Evolutionary conservation across 2,888 invertebrate species (phyloP).

Genomic region (Tuberolachnus salignus): DNA sequence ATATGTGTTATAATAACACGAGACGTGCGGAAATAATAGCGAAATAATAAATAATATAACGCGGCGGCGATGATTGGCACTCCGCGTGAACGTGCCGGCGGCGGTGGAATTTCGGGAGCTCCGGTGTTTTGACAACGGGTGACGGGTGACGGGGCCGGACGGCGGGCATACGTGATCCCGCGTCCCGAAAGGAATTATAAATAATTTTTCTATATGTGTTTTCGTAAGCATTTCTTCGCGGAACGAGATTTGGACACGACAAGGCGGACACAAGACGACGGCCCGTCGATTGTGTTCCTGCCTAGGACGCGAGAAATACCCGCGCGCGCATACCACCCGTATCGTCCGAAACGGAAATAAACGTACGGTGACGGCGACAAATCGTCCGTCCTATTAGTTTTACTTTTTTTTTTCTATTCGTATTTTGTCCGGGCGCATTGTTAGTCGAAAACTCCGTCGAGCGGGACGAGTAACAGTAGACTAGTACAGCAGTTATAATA

Average conservation of each 20-base stretch:
- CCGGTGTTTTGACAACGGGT: slow-evolving; percentile 49
- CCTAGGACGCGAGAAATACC: background rate
- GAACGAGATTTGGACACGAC: background rate
- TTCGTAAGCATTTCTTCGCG: background rate
- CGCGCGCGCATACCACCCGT: background rate
- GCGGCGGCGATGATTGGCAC: background rate
- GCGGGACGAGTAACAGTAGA: no score
- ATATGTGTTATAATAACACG: background rate
- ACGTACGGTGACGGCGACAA: no score
- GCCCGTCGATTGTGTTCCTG: background rate
- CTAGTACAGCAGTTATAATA: no score
- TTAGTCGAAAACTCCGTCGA: no score
- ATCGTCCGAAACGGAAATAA: no score
- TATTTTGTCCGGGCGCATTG: background rate
- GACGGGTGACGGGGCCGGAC: slow-evolving; percentile 14
- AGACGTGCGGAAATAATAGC: background rate
- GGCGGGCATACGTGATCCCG: slow-evolving; percentile 42
- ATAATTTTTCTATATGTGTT: background rate
- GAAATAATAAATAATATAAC: no score
- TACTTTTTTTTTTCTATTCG: no score
- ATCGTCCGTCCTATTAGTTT: no score
- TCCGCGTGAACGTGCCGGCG: background rate
- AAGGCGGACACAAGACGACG: background rate
- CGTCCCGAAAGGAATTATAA: slow-evolving; percentile 29
- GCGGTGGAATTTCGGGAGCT: slow-evolving; percentile 47